Percentiles rank a stretch among this genome's conserved stretches.
Evolutionary conservation across 2,797 vertebrate species (phyloP).

Genomic region (Propithecus deckenii): DNA sequence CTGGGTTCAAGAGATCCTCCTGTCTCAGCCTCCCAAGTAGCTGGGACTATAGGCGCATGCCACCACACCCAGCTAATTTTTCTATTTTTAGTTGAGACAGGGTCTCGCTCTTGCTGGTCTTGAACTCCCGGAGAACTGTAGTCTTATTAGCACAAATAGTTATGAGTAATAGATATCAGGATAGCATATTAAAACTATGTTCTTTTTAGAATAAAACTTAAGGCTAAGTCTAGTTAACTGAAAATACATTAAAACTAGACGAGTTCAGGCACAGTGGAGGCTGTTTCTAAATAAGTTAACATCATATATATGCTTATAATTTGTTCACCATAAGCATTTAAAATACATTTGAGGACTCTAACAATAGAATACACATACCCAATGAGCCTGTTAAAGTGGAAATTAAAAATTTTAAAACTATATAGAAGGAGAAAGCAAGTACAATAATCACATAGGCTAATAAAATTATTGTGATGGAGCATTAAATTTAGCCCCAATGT

Average conservation of each 20-base stretch:
- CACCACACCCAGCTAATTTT: neutral
- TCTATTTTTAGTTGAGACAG: neutral
- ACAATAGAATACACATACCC: neutral
- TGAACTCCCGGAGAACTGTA: neutral
- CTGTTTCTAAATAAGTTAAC: neutral
- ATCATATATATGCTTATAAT: neutral
- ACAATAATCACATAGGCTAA: slow-evolving; percentile 15
- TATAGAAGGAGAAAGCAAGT: neutral
- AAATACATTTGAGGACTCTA: slow-evolving; percentile 11
- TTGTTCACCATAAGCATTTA: neutral
- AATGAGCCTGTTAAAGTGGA: slow-evolving; percentile 12
- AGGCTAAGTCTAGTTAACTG: neutral
- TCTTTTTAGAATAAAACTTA: slow-evolving; percentile 12
- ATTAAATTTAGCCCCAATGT: neutral
- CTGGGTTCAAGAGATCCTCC: neutral
- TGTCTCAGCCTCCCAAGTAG: neutral
- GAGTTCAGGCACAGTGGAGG: neutral
- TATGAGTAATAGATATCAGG: neutral
- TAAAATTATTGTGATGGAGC: slow-evolving; percentile 3
- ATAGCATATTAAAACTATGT: neutral
- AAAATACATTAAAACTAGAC: neutral
- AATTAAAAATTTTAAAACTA: slow-evolving; percentile 40
- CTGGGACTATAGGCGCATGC: accelerated
- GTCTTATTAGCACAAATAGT: neutral
- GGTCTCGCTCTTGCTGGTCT: neutral